Conservation (phyloP, 2,113 vertebrate species). For the Nanorana parkeri region DNA sequence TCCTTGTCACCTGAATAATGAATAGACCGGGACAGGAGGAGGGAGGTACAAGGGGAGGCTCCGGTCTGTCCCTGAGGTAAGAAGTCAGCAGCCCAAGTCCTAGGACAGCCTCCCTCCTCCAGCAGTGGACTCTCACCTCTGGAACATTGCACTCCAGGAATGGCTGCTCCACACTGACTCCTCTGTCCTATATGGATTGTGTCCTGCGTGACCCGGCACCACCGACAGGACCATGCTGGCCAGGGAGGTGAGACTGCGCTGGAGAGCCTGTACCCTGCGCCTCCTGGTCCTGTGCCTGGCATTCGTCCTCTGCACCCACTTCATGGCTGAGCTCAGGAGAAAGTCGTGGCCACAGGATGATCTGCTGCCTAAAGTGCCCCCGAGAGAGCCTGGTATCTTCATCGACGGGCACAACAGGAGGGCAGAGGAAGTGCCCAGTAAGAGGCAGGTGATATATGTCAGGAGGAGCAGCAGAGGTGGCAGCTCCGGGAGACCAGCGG, state of each 20-base stretch:
- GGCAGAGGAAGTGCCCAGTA: constrained; percentile 49
- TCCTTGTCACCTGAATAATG: too few relatives aligned
- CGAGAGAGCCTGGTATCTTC: background rate
- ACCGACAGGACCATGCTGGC: constrained; percentile 60
- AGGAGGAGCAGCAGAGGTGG: constrained; percentile 55
- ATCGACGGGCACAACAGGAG: constrained; percentile 34
- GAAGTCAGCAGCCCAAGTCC: background rate
- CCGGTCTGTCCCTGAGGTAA: background rate
- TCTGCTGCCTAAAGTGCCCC: background rate
- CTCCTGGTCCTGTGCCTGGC: constrained; percentile 68
- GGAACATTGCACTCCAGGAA: background rate
- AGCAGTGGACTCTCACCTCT: constrained; percentile 18
- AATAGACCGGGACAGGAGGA: background rate
- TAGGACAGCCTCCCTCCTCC: background rate
- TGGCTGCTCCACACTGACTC: background rate
- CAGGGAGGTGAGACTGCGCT: constrained; percentile 60
- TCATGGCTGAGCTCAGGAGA: constrained; percentile 60
- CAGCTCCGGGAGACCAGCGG: background rate
- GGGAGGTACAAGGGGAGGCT: constrained; percentile 42
- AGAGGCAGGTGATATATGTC: constrained; percentile 74
- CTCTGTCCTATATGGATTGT: background rate
- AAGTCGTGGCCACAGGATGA: constrained; percentile 33
- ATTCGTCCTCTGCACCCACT: constrained; percentile 68
- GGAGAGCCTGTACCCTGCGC: constrained; percentile 59
- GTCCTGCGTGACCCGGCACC: background rate